Base-by-base conservation (phyloP, 2,797 vertebrate genomes). In the Diceros bicornis region DNA sequence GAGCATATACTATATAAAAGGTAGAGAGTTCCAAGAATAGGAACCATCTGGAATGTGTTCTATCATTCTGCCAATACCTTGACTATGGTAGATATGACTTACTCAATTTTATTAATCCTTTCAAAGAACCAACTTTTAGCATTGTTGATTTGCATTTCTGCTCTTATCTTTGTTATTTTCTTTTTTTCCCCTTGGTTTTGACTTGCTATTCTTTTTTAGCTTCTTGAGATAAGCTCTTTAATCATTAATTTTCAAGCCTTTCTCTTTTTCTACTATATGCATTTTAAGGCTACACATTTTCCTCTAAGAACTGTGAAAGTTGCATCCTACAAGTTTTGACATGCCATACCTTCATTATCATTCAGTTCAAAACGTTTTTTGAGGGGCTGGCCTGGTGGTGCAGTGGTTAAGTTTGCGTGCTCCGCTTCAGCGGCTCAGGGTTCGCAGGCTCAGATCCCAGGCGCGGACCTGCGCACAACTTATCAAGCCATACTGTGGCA, bases 281-380 rank as follows among this genome's bases (percentile, higher is more conserved):
- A 59, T 61, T 72, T 92, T 64, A 90, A 72, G 27, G 59, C 69
- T 75, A 59, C 78, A 37, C 18, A 34, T 61, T 68, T 88, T 47
- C 77, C 61, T 88, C 41, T 61, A 55, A 83, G 13, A 52, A 69
- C 18, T 62, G 14, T 18, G 6, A 57, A 37, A 44, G 20, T 55
- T 86, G 16, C 8, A n/a, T 41, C 41, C 12, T 34, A 47, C 61
- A 83, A 21, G 37, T 75, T 89, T 77, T 47, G 41, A 25, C 78
- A 75, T 32, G 62, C 71, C 7, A 3, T 78, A n/a, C 32, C 23
- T 78, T 85, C 57, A 81, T 87, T 55, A 87, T 37, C 94, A 47
- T 92, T 81, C 44, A 77, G 41, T 71, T 69, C 85, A 37, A 69
- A 77, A 89, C 47, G n/a, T 77, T 61, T 82, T 87, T 68, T 81